Base-by-base conservation (phyloP, 2,797 vertebrate genomes). In the Anabas testudineus region DNA sequence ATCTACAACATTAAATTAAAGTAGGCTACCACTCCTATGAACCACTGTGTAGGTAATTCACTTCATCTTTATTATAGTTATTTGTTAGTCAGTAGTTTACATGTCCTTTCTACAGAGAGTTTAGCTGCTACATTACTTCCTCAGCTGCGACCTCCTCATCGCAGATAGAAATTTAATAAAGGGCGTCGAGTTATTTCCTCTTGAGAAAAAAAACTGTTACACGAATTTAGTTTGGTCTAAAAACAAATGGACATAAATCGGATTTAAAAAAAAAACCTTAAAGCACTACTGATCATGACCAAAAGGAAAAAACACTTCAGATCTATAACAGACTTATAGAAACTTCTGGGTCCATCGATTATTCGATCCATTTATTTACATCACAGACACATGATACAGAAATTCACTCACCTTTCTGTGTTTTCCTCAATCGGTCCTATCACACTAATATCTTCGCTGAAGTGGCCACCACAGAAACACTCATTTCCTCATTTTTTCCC, bases 401-500 rank as follows among this genome's bases (percentile, higher is more conserved):
- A 18, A 9, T 0, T 0, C 1, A 54, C 82, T 0, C 85, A 94
- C 92, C 92, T 93, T 30, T 32, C 56, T 73, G 60, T 30, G 71
- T 76, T 13, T 32, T 72, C 66, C 65, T 78, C 49, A 52, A 14
- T 47, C 56, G 36, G 30, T 46, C 6, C 37, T 67, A 67, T 41
- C 21, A 41, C n/a, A 1, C 41, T 43, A 10, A 6, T 37, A 63
- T 64, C 18, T 59, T 60, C n/a, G 0, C 39, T 10, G 36, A 71
- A 76, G 71, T 61, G 7, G 32, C 43, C 56, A 51, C 16, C 42
- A 9, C 39, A 26, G 8, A 78, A 28, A 68, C 0, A 48, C 21
- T 57, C 76, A 91, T 90, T 91, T 91, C 90, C 87, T 87, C 90
- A 78, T 88, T 81, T 74, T 72, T 61, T 76, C 64, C 76, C 57